Percentiles rank a stretch among this genome's conserved stretches.
These are phyloP conservation scores for Arbacia lixula DNA, from an alignment of 53 echinoderm and acorn worm species.

Conservation along the genomic window DNA sequence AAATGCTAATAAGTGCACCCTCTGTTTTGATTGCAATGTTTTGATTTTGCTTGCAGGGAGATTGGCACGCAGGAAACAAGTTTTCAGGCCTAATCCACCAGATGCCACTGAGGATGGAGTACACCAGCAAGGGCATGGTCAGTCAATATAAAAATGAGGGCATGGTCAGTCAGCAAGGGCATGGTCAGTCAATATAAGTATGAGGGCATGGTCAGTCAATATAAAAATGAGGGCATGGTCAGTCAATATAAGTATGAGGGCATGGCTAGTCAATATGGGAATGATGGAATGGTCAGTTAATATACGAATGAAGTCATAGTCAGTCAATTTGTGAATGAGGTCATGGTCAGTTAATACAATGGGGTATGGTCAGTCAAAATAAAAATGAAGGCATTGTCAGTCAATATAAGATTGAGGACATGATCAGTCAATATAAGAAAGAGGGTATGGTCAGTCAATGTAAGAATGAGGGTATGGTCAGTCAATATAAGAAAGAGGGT, in stretches of 20 bases:
- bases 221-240: neutral
- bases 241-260: neutral
- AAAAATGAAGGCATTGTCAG: too few relatives aligned
- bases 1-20: too few relatives aligned
- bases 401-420: too few relatives aligned
- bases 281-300: neutral
- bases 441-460: neutral
- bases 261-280: neutral
- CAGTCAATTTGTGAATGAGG: too few relatives aligned
- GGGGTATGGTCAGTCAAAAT: too few relatives aligned
- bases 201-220: neutral
- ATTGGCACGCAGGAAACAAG: conserved; percentile 1
- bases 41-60: conserved; percentile 9
- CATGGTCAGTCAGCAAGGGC: neutral
- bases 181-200: neutral
- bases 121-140: neutral
- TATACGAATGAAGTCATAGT: neutral
- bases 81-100: neutral
- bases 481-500: neutral
- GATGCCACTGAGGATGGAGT: conserved; percentile 7
- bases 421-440: neutral
- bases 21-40: neutral
- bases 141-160: neutral
- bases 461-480: neutral
- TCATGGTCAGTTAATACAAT: too few relatives aligned